Conservation (phyloP, 1,140 invertebrate genomes). For the Anastrepha obliqua region DNA sequence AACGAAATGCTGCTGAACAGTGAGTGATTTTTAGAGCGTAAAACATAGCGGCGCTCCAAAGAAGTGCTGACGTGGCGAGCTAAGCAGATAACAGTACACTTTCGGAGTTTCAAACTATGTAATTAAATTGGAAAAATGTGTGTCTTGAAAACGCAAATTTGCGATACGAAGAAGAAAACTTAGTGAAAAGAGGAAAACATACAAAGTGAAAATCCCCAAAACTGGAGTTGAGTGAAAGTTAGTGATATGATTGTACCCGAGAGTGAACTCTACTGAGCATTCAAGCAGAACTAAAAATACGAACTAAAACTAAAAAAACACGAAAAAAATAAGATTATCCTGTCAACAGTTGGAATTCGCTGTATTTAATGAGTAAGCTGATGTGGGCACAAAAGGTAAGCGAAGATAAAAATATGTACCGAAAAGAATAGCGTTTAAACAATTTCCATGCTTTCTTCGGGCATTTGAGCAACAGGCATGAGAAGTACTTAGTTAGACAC, state of each 20-base stretch:
- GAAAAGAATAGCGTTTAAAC: too few species aligned
- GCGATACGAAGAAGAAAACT: not conserved
- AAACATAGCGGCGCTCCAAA: not conserved
- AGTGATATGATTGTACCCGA: not conserved
- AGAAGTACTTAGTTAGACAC: too few species aligned
- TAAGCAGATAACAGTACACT: not conserved
- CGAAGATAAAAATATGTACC: too few species aligned
- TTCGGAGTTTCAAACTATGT: not conserved
- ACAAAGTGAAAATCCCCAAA: not conserved
- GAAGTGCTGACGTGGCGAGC: not conserved
- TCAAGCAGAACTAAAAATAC: not conserved
- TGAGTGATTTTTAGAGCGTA: not conserved
- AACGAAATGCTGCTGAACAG: not conserved
- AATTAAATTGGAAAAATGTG: not conserved
- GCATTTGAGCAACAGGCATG: too few species aligned
- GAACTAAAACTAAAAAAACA: too few species aligned
- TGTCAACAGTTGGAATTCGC: too few species aligned
- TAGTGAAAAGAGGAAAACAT: not conserved
- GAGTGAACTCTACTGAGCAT: not conserved
- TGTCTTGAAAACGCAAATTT: not conserved
- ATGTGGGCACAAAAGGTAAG: too few species aligned
- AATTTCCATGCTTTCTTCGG: too few species aligned
- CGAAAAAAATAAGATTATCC: too few species aligned
- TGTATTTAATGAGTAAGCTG: too few species aligned
- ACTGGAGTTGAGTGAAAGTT: not conserved